A percentile compares a stretch with the other conserved stretches of the same genome.
Evolutionary conservation across 2,888 invertebrate genomes (phyloP).

Genomic region (Drosophila mulleri): DNA sequence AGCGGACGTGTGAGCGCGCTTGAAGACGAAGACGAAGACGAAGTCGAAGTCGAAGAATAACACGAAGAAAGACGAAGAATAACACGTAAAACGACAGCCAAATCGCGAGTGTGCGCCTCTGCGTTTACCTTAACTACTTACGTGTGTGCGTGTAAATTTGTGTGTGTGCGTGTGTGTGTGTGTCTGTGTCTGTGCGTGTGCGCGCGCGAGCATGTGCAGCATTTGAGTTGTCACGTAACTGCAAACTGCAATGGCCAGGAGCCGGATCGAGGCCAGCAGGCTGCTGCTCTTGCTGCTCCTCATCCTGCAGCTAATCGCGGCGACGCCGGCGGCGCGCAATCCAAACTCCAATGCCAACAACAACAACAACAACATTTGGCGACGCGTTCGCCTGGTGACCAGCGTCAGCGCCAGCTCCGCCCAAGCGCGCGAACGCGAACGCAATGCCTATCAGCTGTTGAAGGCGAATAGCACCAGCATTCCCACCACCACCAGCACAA

Average conservation of each 20-base stretch:
- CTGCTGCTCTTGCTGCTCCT: slow-evolving; percentile 63
- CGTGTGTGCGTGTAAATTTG: slow-evolving; percentile 2
- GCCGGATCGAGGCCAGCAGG: slow-evolving; percentile 59
- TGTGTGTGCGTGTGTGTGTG: slow-evolving; percentile 15
- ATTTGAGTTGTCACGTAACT: slow-evolving; percentile 53
- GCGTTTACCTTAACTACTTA: background rate
- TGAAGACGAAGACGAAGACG: slow-evolving; percentile 29
- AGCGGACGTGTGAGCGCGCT: slow-evolving; percentile 73
- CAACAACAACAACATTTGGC: slow-evolving; percentile 63
- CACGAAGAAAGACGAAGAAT: slow-evolving; percentile 45
- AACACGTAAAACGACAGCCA: slow-evolving; percentile 33
- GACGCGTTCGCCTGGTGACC: slow-evolving; percentile 71
- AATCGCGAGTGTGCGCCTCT: slow-evolving; percentile 40
- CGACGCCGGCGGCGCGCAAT: slow-evolving; percentile 65
- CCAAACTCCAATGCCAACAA: slow-evolving; percentile 49
- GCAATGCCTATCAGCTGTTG: slow-evolving; percentile 70
- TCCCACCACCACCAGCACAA: slow-evolving; percentile 27
- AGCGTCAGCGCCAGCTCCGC: slow-evolving; percentile 55
- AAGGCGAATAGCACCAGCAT: slow-evolving; percentile 50
- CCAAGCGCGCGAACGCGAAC: slow-evolving; percentile 66
- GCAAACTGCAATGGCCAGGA: slow-evolving; percentile 64
- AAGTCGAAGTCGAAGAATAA: slow-evolving; percentile 35
- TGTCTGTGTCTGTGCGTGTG: slow-evolving; percentile 27
- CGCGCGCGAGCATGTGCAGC: slow-evolving; percentile 64
- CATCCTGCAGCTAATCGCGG: slow-evolving; percentile 66